Evolutionary conservation across 2,113 vertebrate species (phyloP).

Genomic region (Apistogramma diplotaenia): DNA sequence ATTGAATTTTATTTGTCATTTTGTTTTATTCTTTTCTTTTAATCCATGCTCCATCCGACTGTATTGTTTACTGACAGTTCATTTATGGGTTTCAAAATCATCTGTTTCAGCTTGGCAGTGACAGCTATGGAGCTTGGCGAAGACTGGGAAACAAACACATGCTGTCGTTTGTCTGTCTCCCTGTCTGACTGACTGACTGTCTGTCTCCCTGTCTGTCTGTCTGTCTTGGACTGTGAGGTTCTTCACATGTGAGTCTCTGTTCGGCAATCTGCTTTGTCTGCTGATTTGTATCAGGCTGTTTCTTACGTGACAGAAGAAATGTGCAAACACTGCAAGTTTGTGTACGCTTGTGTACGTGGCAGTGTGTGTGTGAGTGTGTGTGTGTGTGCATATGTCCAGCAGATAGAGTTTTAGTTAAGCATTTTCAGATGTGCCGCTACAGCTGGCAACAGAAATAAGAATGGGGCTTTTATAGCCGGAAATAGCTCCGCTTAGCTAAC

Average conservation of each 20-base stretch:
- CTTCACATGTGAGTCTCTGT: slow-evolving; percentile 54
- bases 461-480: slow-evolving; percentile 37
- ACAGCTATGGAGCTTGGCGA: slow-evolving; percentile 38
- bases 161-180: slow-evolving; percentile 40
- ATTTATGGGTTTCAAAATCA: slow-evolving; percentile 44
- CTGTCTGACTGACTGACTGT: slow-evolving; percentile 29
- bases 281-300: slow-evolving; percentile 51
- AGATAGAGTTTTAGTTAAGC: slow-evolving; percentile 55
- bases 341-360: slow-evolving; percentile 1
- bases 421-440: slow-evolving; percentile 50
- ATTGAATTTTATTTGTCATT: not conserved
- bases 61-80: slow-evolving; percentile 52
- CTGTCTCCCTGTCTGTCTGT: not conserved
- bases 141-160: slow-evolving; percentile 52
- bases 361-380: not conserved
- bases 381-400: slow-evolving; percentile 30
- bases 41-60: slow-evolving; percentile 27
- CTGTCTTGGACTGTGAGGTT: slow-evolving; percentile 32
- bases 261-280: slow-evolving; percentile 51
- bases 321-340: slow-evolving; percentile 43
- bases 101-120: slow-evolving; percentile 52
- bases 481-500: slow-evolving; percentile 29
- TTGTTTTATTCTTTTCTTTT: not conserved
- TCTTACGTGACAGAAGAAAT: slow-evolving; percentile 36
- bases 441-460: slow-evolving; percentile 38